phyloP scores from a whole-genome alignment of 2,888 invertebrate species.

The Drosophila paracracens region DNA sequence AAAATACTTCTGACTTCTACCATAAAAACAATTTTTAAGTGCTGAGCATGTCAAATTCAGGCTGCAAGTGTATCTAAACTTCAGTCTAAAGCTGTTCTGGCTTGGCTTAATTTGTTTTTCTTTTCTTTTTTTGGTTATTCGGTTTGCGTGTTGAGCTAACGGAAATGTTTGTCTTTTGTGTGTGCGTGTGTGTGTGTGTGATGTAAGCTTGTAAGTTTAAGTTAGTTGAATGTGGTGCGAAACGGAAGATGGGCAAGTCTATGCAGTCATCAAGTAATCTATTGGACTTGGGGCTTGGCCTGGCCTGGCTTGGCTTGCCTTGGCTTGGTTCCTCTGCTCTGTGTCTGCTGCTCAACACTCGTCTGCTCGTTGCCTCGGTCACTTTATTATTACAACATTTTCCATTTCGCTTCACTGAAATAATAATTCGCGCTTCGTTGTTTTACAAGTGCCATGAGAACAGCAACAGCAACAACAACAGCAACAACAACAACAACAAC shows the following conservation, averaged over 20 bases:
- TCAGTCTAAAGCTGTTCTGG: neutral
- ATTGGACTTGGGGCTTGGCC: slow-evolving; percentile 58
- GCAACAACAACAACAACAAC: slow-evolving; percentile 8
- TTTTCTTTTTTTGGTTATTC: slow-evolving; percentile 30
- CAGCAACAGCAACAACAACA: slow-evolving; percentile 23
- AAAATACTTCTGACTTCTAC: neutral
- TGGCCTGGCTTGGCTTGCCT: neutral
- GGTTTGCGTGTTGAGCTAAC: slow-evolving; percentile 67
- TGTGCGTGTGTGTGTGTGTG: slow-evolving; percentile 18
- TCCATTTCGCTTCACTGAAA: slow-evolving; percentile 77
- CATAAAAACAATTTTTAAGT: neutral
- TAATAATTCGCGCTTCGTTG: slow-evolving; percentile 78
- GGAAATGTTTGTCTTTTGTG: slow-evolving; percentile 67
- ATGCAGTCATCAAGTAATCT: slow-evolving; percentile 45
- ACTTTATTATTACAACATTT: slow-evolving; percentile 80
- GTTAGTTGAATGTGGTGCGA: slow-evolving; percentile 38
- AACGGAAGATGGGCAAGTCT: slow-evolving; percentile 41
- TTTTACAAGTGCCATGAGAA: slow-evolving; percentile 61
- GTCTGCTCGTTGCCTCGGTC: slow-evolving; percentile 57
- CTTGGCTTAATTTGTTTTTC: slow-evolving; percentile 3
- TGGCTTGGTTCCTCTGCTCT: neutral
- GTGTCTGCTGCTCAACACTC: slow-evolving; percentile 3
- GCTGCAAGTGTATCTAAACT: neutral
- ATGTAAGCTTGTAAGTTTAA: slow-evolving; percentile 52
- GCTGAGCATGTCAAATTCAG: neutral